Evolutionary conservation across 2,888 invertebrate genomes (phyloP), one percentile per base, ranked within the genome.

Genomic region (Orgyia antiqua): DNA sequence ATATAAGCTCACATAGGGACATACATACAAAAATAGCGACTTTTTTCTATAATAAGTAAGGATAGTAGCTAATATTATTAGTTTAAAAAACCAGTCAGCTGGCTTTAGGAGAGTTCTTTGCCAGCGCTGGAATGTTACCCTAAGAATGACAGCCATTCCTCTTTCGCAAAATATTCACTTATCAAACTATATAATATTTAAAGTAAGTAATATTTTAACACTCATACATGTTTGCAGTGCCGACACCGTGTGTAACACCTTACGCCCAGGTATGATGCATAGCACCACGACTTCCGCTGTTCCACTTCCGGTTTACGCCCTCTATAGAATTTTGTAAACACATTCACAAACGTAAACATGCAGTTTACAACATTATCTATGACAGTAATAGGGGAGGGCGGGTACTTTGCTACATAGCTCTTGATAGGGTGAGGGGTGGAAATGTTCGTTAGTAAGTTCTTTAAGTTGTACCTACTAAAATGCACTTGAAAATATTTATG

Each of bases 241-340:
- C 27, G 45, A 49, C 46, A 44, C 17, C 13, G 15, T 33, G 31
- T 39, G 47, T 47, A 36, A 41, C 52, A 60, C 57, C 62, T 70
- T 61, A 68, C 74, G 68, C 72, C 68, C 64, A 53, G 59, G 38
- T 58, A 69, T 77, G 75, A 77, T 59, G 58, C 57, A 76, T 57
- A 35, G 60, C 53, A 29, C 45, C 41, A 37, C 39, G 31, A 57
- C 51, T 61, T 70, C 69, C 69, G 61, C 48, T 53, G 45, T 33
- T 30, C 32, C 45, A 52, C 54, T 67, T 71, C 72, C 72, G 61
- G 68, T 57, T 36, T 48, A 59, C 65, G 65, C 63, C 66, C 61
- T 39, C 50, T 46, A 35, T 33, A 49, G 55, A 52, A 58, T 63
- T 58, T 61, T 55, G 61, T 64, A 58, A 61, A 54, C 55, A 60